A percentile compares a stretch with the other conserved stretches of the same genome.
These are phyloP conservation scores for Apis laboriosa DNA, from an alignment of 1,140 invertebrate species.

Conservation along the genomic window DNA sequence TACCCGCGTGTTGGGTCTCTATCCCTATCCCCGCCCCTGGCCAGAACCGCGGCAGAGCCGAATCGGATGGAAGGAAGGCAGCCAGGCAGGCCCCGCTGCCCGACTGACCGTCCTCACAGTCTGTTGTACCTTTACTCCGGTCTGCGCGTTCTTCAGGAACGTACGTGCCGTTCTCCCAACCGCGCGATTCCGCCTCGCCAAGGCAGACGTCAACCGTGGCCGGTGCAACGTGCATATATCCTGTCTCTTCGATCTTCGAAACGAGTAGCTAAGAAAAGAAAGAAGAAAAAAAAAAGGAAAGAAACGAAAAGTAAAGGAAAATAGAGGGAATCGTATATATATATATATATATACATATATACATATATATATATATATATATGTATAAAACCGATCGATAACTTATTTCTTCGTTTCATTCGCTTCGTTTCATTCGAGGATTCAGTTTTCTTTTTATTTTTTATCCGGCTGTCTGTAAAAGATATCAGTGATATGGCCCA, in stretches of 20 bases:
- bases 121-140: conserved; percentile 76
- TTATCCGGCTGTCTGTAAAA: neutral
- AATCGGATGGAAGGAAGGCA: conserved; percentile 73
- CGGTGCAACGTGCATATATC: conserved; percentile 50
- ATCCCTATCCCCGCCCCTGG: conserved; percentile 42
- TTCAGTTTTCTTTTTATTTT: conserved; percentile 12
- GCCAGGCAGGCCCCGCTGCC: conserved; percentile 69
- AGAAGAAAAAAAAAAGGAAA: neutral
- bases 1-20: conserved; percentile 40
- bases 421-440: neutral
- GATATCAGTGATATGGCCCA: conserved; percentile 86
- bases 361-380: too few relatives aligned
- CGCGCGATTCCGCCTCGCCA: conserved; percentile 44
- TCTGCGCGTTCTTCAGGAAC: conserved; percentile 77
- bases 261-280: neutral
- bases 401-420: neutral
- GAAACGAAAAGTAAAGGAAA: too few relatives aligned
- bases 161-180: conserved; percentile 81
- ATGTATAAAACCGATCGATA: neutral
- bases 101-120: conserved; percentile 73
- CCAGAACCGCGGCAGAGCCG: conserved; percentile 33
- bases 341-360: too few relatives aligned
- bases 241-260: neutral
- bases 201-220: conserved; percentile 44
- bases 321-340: too few relatives aligned